Conservation (phyloP, 2,888 invertebrate species). For the Rhamnusium bicolor region DNA sequence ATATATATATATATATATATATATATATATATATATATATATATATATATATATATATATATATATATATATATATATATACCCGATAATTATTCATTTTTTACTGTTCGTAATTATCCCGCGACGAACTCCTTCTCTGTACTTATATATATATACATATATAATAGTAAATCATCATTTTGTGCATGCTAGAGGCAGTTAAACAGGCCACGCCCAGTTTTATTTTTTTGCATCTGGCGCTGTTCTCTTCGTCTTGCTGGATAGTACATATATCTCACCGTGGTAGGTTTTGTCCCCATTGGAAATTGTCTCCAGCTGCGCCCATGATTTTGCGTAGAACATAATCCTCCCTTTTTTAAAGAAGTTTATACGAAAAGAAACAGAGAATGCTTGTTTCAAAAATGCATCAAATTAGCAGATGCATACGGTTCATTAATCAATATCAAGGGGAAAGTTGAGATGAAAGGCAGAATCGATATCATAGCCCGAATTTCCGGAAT, state of each 20-base stretch:
- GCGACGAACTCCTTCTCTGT: too few relatives aligned
- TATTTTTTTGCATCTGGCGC: too few relatives aligned
- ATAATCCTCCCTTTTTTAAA: not conserved
- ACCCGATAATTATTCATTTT: too few relatives aligned
- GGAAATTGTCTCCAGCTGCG: too few relatives aligned
- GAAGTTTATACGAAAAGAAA: not conserved
- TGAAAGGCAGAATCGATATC: slow-evolving; percentile 25
- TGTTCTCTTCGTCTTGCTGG: too few relatives aligned
- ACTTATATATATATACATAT: too few relatives aligned
- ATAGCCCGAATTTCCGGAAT: slow-evolving; percentile 37
- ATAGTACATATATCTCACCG: too few relatives aligned
- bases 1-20: slow-evolving; percentile 1
- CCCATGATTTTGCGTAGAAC: not conserved
- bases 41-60: not conserved
- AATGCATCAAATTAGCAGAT: slow-evolving; percentile 19
- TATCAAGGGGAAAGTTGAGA: not conserved
- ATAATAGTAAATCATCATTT: too few relatives aligned
- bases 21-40: not conserved
- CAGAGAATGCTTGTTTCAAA: not conserved
- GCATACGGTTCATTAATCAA: slow-evolving; percentile 26
- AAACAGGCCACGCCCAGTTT: too few relatives aligned
- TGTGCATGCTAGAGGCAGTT: too few relatives aligned
- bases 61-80: not conserved
- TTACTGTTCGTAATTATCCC: too few relatives aligned
- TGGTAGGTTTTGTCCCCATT: too few relatives aligned